phyloP scores from a whole-genome alignment of 2,113 vertebrate species.

The Euleptes europaea region DNA sequence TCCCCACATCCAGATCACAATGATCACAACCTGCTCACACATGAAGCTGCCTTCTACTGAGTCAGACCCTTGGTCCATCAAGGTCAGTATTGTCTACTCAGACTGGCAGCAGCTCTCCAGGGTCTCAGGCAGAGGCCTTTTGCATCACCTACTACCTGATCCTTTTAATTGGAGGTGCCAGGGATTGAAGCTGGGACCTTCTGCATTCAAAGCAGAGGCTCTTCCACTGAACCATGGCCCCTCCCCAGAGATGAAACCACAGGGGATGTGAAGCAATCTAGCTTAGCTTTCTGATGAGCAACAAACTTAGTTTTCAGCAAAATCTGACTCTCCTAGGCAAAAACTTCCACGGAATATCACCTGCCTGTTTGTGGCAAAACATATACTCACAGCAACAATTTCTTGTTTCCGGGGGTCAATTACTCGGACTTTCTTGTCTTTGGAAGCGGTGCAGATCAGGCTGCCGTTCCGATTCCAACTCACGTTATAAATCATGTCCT shows the following conservation, averaged over 20 bases:
- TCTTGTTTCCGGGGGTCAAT: constrained; percentile 91
- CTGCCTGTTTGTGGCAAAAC: accelerated
- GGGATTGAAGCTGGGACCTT: too few relatives aligned
- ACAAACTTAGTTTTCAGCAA: not conserved
- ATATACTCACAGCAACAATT: constrained; percentile 82
- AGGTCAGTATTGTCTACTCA: not conserved
- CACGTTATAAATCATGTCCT: constrained; percentile 91
- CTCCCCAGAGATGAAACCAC: not conserved
- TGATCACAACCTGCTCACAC: too few relatives aligned
- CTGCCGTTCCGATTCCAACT: constrained; percentile 95
- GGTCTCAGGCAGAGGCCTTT: too few relatives aligned
- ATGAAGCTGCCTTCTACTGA: not conserved
- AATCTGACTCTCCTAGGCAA: not conserved
- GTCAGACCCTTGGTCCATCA: not conserved
- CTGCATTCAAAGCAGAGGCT: too few relatives aligned
- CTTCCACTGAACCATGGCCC: too few relatives aligned
- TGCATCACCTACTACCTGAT: too few relatives aligned
- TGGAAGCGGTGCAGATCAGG: constrained; percentile 94
- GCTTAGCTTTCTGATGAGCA: too few relatives aligned
- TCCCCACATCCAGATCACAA: too few relatives aligned
- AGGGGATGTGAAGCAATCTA: not conserved
- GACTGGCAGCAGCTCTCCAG: too few relatives aligned
- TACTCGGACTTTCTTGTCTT: constrained; percentile 93
- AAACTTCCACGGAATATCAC: not conserved
- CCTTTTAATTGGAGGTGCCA: too few relatives aligned